Percentiles rank a stretch among this genome's conserved stretches.
Conservation (phyloP, 2,888 invertebrate species). For the Mimumesa dahlbomi region DNA sequence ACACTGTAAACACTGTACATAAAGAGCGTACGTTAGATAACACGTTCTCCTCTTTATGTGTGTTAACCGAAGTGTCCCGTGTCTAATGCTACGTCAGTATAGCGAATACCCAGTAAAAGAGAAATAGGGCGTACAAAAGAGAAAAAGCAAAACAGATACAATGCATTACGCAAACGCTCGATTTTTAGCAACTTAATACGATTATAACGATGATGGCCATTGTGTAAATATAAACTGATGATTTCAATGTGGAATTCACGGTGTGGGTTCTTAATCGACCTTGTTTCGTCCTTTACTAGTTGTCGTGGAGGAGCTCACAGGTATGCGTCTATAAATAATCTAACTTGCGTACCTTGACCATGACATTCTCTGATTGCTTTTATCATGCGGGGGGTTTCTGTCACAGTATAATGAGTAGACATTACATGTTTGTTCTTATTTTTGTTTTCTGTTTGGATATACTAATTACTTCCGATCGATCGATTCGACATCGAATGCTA, state of each 20-base stretch:
- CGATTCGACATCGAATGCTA: too few species aligned
- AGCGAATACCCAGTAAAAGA: conserved; percentile 32
- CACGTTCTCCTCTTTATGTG: conserved; percentile 57
- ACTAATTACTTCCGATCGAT: too few species aligned
- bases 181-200: conserved; percentile 38
- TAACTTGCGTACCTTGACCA: conserved; percentile 8
- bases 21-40: conserved; percentile 49
- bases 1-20: conserved; percentile 70
- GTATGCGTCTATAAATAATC: conserved; percentile 66
- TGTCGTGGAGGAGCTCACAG: conserved; percentile 76
- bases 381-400: too few species aligned
- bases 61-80: conserved; percentile 54
- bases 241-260: conserved; percentile 75
- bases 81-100: conserved; percentile 41
- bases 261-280: conserved; percentile 73
- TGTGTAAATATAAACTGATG: conserved; percentile 79
- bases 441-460: too few species aligned
- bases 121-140: background rate
- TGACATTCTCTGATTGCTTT: background rate
- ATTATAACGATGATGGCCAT: conserved; percentile 59
- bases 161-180: conserved; percentile 16
- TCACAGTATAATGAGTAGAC: too few species aligned
- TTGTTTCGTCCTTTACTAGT: conserved; percentile 75
- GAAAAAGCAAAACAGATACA: background rate
- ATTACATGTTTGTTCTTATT: too few species aligned